Evolutionary conservation across 1,140 invertebrate species (phyloP).

Genomic region (Chrysopa pallens): DNA sequence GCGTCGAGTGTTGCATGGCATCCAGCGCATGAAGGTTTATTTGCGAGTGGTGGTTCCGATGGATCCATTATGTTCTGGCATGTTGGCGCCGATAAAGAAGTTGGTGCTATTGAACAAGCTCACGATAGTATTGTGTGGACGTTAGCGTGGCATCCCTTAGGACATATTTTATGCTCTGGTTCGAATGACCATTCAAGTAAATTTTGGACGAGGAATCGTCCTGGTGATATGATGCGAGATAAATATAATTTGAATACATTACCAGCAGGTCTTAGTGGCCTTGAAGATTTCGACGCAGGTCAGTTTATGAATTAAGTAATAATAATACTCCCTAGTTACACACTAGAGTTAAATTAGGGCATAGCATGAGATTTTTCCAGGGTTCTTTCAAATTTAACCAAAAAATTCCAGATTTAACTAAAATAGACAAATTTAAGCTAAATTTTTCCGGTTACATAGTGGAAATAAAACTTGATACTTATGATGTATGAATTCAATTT

Average conservation of each 20-base stretch:
- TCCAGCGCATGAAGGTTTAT: conserved; percentile 88
- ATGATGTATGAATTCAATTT: conserved; percentile 1
- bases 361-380: background rate
- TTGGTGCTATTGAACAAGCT: conserved; percentile 92
- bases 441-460: no score
- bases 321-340: background rate
- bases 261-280: conserved; percentile 48
- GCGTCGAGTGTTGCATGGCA: conserved; percentile 96
- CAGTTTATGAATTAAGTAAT: conserved; percentile 11
- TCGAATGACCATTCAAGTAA: conserved; percentile 97
- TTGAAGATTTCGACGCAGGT: conserved; percentile 57
- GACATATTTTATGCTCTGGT: conserved; percentile 94
- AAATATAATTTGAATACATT: conserved; percentile 92
- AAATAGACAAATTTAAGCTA: no score
- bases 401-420: no score
- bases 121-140: conserved; percentile 99
- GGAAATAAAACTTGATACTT: no score
- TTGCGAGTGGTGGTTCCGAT: conserved; percentile 93
- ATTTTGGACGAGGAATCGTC: conserved; percentile 98
- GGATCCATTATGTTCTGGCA: conserved; percentile 97
- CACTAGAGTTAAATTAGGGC: background rate
- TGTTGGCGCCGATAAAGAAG: conserved; percentile 94
- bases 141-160: conserved; percentile 96
- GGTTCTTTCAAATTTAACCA: no score
- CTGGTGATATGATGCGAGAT: conserved; percentile 95